These are phyloP conservation scores for Ornithorhynchus anatinus DNA, from an alignment of 2,113 vertebrate species.

Conservation along the genomic window DNA sequence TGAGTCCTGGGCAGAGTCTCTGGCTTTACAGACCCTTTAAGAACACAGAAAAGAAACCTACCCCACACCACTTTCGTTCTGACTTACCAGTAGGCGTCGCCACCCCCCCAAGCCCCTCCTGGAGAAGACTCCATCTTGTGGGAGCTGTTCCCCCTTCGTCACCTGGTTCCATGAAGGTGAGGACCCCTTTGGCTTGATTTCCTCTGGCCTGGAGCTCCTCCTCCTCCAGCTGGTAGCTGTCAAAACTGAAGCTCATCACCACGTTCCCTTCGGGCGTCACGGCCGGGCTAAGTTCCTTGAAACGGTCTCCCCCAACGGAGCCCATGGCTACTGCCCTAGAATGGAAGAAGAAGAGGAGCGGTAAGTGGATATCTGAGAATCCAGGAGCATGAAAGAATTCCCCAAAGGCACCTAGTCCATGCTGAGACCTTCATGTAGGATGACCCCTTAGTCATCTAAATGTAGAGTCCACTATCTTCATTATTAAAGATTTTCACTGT, in stretches of 20 bases:
- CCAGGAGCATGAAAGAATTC: too few relatives aligned
- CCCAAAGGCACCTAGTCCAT: too few relatives aligned
- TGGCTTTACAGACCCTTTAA: too few relatives aligned
- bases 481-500: too few relatives aligned
- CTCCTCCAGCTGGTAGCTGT: conserved; percentile 92
- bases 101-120: not conserved
- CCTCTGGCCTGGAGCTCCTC: conserved; percentile 76
- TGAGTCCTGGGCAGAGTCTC: too few relatives aligned
- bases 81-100: not conserved
- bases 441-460: too few relatives aligned
- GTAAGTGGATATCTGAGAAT: not conserved
- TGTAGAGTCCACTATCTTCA: too few relatives aligned
- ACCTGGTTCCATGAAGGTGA: conserved; percentile 86
- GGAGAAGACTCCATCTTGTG: not conserved
- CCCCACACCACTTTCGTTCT: not conserved
- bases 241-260: conserved; percentile 93
- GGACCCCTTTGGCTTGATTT: conserved; percentile 78
- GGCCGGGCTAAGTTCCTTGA: conserved; percentile 74
- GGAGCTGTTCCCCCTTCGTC: conserved; percentile 20
- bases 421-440: too few relatives aligned
- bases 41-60: too few relatives aligned
- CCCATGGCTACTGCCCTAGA: conserved; percentile 68
- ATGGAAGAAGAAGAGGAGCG: not conserved
- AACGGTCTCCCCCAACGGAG: conserved; percentile 77
- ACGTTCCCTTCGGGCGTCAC: conserved; percentile 79